Evolutionary conservation across 2,113 vertebrate species (phyloP).

Genomic region (Ctenomys sociabilis): DNA sequence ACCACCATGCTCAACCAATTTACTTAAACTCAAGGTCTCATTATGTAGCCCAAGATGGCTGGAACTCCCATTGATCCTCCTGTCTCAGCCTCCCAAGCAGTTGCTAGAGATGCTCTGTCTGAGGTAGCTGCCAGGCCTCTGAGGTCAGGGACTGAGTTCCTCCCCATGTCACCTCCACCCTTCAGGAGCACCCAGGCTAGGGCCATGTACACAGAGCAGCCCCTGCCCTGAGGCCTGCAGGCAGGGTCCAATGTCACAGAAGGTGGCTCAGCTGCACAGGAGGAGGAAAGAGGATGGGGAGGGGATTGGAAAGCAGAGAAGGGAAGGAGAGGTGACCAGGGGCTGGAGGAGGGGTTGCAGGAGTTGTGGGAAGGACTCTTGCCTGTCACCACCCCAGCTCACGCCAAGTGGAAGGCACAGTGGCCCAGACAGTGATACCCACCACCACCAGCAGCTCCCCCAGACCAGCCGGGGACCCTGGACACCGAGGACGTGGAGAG

Average conservation of each 20-base stretch:
- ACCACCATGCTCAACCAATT: too few relatives aligned
- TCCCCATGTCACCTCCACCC: not conserved
- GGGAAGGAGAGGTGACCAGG: not conserved
- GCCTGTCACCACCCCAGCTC: not conserved
- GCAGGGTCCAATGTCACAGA: not conserved
- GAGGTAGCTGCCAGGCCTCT: not conserved
- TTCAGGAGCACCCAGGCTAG: not conserved
- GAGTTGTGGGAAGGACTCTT: not conserved
- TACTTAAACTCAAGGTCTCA: not conserved
- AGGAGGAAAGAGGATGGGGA: not conserved
- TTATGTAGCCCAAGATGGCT: not conserved
- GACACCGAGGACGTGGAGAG: not conserved
- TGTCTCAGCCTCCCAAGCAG: not conserved
- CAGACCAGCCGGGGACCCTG: constrained; percentile 58
- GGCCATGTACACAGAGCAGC: too few relatives aligned
- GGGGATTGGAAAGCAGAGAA: not conserved
- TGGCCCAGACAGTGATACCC: not conserved
- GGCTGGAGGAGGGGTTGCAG: not conserved
- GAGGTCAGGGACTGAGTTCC: not conserved
- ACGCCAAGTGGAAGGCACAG: not conserved
- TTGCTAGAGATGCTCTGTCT: not conserved
- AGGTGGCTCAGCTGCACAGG: not conserved
- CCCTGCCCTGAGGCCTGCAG: not conserved
- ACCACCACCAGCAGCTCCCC: not conserved
- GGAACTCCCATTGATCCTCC: not conserved